Conservation (phyloP, 2,797 vertebrate species). For the Gadopsis marmoratus region DNA sequence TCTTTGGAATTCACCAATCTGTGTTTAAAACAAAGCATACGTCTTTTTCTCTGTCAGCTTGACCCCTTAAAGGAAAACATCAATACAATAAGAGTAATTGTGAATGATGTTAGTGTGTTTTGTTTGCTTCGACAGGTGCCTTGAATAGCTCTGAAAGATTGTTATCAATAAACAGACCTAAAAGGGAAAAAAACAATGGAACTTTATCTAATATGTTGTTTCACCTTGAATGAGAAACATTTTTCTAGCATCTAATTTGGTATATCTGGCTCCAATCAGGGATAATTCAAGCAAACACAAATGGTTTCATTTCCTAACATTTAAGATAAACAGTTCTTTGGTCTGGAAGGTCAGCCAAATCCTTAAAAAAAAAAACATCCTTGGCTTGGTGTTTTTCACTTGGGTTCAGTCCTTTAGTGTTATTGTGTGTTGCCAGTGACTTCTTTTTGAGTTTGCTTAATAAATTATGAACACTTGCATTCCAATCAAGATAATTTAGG, state of each 20-base stretch:
- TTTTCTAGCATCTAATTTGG: constrained; percentile 70
- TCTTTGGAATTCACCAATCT: not conserved
- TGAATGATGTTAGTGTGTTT: constrained; percentile 36
- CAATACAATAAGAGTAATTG: not conserved
- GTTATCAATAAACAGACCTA: constrained; percentile 41
- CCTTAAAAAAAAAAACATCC: constrained; percentile 16
- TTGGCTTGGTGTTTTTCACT: constrained; percentile 23
- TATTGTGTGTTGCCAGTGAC: constrained; percentile 47
- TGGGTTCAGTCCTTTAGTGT: constrained; percentile 35
- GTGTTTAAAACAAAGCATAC: not conserved
- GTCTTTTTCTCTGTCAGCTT: not conserved
- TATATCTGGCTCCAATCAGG: constrained; percentile 78
- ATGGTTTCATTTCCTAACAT: constrained; percentile 75
- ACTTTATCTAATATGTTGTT: constrained; percentile 67
- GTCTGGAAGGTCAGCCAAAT: constrained; percentile 66
- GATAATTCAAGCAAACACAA: constrained; percentile 79
- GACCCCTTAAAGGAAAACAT: constrained; percentile 22
- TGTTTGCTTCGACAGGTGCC: constrained; percentile 46
- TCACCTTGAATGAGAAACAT: constrained; percentile 66
- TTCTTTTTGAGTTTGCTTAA: constrained; percentile 60
- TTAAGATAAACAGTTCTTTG: constrained; percentile 76
- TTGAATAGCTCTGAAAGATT: constrained; percentile 36
- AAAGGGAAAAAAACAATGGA: constrained; percentile 49
- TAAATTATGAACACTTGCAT: constrained; percentile 53
- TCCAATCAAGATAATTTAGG: constrained; percentile 61